Conservation (phyloP, 2,888 invertebrate species). For the Diogma glabrata region DNA sequence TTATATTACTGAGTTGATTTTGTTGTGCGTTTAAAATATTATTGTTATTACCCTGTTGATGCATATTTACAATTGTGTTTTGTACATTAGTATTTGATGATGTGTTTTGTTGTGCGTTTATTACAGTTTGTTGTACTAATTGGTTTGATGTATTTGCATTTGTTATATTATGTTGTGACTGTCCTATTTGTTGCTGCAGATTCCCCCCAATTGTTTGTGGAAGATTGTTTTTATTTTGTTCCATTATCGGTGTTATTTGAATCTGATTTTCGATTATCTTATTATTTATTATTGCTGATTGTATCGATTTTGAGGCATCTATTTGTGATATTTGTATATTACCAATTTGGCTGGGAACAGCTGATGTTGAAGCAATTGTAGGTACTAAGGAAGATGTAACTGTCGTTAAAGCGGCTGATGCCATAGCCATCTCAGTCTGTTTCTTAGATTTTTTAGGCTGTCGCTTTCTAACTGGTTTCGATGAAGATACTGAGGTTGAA, state of each 20-base stretch:
- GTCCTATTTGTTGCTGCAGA: slow-evolving; percentile 19
- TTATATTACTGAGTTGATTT: slow-evolving; percentile 6
- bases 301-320: slow-evolving; percentile 24
- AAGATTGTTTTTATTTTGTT: slow-evolving; percentile 16
- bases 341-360: slow-evolving; percentile 38
- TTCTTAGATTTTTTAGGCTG: slow-evolving; percentile 9
- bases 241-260: slow-evolving; percentile 36
- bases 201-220: slow-evolving; percentile 9
- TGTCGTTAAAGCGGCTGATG: slow-evolving; percentile 13
- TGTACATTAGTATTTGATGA: not conserved
- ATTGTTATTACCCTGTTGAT: slow-evolving; percentile 1
- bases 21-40: slow-evolving; percentile 13
- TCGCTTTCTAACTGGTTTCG: slow-evolving; percentile 12
- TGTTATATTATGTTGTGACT: slow-evolving; percentile 11
- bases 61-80: slow-evolving; percentile 7
- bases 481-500: slow-evolving; percentile 6
- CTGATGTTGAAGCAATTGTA: not conserved
- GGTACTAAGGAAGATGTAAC: slow-evolving; percentile 17
- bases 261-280: slow-evolving; percentile 36
- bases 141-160: slow-evolving; percentile 11
- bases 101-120: slow-evolving; percentile 12
- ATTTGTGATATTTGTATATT: slow-evolving; percentile 38
- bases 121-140: slow-evolving; percentile 9
- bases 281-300: slow-evolving; percentile 23
- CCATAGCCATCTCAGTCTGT: slow-evolving; percentile 9